Base-by-base conservation (phyloP, 2,888 invertebrate species). In the Metacarcinus magister region DNA sequence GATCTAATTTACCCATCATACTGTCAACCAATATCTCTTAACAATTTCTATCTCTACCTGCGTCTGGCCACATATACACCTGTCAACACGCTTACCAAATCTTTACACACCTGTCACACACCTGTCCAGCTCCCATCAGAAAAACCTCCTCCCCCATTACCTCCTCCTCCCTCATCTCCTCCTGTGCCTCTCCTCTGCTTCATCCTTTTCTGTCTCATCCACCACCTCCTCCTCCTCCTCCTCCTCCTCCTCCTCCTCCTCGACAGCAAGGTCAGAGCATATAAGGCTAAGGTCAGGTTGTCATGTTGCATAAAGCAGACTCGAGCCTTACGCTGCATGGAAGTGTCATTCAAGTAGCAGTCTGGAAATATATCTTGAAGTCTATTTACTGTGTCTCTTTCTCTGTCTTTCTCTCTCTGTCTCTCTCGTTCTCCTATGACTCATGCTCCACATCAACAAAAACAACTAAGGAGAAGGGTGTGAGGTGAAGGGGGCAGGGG, bases 221-320 rank as follows among this genome's bases (percentile, higher is more conserved):
- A 5, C 67, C n/a, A 4, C 67, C n/a, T 67, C 67, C 67, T 67
- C 67, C 67, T 67, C 82, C n/a, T 67, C 67, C n/a, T 67, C 67
- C 67, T 67, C 67, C 67, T 67, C 82, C 82, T 82, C 82, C 82
- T 82, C 82, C 82, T 82, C 82, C 13, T 82, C 82, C 82, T 82
- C 82, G 32, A 82, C 82, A 32, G 82, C 82, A 82, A 82, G 82
- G 82, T 82, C 82, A 82, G 23, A 28, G 32, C 82, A 32, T 32
- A 82, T 82, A 82, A 82, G 82, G 82, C 32, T 28, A 82, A 82
- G 82, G 82, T 82, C 32, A 82, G 82, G 32, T 8, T 32, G 82
- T 82, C 32, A 32, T 10, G 82, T 82, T 82, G 82, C 82, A 82
- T 82, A 82, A 32, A 82, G 82, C 82, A 82, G 82, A 82, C 7